Base-by-base conservation (phyloP, 2,888 invertebrate species). In the Heliconius ismenius region DNA sequence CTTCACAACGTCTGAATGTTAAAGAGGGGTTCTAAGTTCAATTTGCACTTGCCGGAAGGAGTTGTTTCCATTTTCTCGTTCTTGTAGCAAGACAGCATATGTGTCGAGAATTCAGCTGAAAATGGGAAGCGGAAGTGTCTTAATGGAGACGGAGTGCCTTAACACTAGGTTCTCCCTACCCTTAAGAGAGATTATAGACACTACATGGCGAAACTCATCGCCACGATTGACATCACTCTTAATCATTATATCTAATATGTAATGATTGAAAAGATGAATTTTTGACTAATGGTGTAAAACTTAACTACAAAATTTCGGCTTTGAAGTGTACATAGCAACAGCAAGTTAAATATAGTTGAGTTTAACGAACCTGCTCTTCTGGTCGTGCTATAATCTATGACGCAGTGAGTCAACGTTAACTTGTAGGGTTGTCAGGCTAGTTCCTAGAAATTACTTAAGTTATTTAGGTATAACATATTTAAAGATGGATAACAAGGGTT, bases 381-480 rank as follows among this genome's bases (percentile, higher is more conserved):
- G 21, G n/a, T 58, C 15, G 36, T 54, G n/a, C 24, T 54, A 32
- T 70, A 32, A 21, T 70, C 70, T 58, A 36, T 70, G 58, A 58
- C 58, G 32, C 43, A 73, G 68, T 78, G 70, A 81, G 80, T 82
- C 78, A 73, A 77, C 75, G 77, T 77, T 78, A 79, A 78, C 60
- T 15, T 15, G 9, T 67, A 67, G 67, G 67, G 67, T 39, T 67
- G 67, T 39, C 36, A 65, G 39, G 2, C 11, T 64, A 1, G 32
- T 26, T 10, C 4, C 21, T 32, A 64, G 63, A 64, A 28, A 21
- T 6, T 28, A 64, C 18, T 63, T 18, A 63, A 13, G 26, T 28
- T 28, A 7, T 24, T 62, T 28, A n/a, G n/a, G n/a, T n/a, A 28
- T 7, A 18, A 63, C n/a, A 58, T 18, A 54, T 54, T 3, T 54